Evolutionary conservation across 2,888 invertebrate genomes (phyloP).

Genomic region (Metalampra italica): DNA sequence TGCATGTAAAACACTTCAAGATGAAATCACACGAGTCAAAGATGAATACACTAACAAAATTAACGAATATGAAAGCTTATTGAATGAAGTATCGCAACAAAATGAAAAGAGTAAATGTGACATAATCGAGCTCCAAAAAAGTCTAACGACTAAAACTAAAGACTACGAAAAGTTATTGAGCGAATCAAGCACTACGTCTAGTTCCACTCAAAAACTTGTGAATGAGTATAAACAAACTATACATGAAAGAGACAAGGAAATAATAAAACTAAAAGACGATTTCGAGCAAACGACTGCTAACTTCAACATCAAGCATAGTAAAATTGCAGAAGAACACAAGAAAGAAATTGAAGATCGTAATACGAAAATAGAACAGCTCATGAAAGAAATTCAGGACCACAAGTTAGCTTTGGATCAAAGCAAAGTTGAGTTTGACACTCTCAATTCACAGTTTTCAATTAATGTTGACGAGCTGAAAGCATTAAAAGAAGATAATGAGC

Average conservation of each 20-base stretch:
- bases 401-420: constrained; percentile 65
- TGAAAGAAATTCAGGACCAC: constrained; percentile 69
- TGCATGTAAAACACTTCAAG: constrained; percentile 52
- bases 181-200: constrained; percentile 52
- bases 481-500: constrained; percentile 63
- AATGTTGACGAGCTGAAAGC: constrained; percentile 62
- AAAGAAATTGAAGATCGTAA: constrained; percentile 73
- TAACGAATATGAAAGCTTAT: constrained; percentile 66
- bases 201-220: constrained; percentile 60
- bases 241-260: constrained; percentile 76
- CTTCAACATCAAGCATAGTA: constrained; percentile 70
- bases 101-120: constrained; percentile 64
- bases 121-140: constrained; percentile 60
- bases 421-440: constrained; percentile 65
- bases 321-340: constrained; percentile 72
- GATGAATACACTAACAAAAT: constrained; percentile 60
- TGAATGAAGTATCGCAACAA: constrained; percentile 61
- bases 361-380: constrained; percentile 67
- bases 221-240: constrained; percentile 70
- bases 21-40: constrained; percentile 56
- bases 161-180: constrained; percentile 58
- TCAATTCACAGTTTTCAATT: constrained; percentile 65
- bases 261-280: constrained; percentile 71
- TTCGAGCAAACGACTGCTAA: constrained; percentile 66
- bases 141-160: constrained; percentile 54